Base-by-base conservation (phyloP, 2,113 vertebrate species). In the Chinchilla lanigera region DNA sequence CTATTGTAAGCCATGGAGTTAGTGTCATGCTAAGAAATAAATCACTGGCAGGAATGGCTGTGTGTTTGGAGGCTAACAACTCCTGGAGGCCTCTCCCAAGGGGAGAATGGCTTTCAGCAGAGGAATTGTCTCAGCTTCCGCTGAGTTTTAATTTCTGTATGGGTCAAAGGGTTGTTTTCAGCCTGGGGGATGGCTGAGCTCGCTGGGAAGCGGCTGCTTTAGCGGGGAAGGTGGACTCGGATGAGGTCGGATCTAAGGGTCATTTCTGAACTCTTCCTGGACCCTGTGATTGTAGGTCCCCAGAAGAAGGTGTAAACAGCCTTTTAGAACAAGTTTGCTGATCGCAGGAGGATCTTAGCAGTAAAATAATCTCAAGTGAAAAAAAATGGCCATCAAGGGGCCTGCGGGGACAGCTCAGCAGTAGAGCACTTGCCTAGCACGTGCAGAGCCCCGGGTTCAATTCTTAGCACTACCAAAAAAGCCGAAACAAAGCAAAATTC, bases 41-140 rank as follows among this genome's bases (percentile, higher is more conserved):
- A 96, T 5, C 0, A 88, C 92, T 77, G 52, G 88, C 77, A 96
- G 96, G 96, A 98, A 97, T 88, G 86, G 44, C 58, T 96, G 96
- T 95, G 11, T 94, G 78, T 94, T 96, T 38, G 82, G 94, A 93
- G 96, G 0, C 47, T 75, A 0, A 4, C 9, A 1, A 47, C 47
- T 95, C 80, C 75, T 89, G 90, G 24, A 2, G 0, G 95, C 35
- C 9, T 78, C 95, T 96, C 52, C 65, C 58, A 60, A 50, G 35
- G 94, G 38, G 50, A 97, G 90, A 84, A 67, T 35, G 73, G 80
- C 33, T 28, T 7, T 96, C 92, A 35, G 28, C 60, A 41, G 80
- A 94, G 75, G 87, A 78, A 86, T 94, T 93, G 54, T 77, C 94
- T 84, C 94, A 30, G 16, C 89, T 98, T 98, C 75, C 61, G 90